Conservation (phyloP, 2,888 invertebrate species). For the Erpobdella octoculata region DNA sequence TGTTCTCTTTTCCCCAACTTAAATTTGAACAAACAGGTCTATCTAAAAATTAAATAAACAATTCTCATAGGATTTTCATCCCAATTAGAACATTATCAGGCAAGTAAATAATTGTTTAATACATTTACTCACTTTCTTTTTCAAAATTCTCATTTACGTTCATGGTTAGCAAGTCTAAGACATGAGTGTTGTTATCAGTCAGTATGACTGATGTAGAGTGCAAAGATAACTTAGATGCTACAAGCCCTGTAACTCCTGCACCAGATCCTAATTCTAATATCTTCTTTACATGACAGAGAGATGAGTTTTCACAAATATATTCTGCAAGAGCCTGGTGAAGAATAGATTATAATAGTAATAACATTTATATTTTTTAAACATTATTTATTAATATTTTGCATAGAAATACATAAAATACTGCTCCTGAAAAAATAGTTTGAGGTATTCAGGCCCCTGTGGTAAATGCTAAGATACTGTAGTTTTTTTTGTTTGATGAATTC, state of each 20-base stretch:
- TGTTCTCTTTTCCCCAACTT: conserved; percentile 28
- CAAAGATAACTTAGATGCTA: conserved; percentile 24
- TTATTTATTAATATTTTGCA: too few relatives aligned
- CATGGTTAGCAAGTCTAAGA: conserved; percentile 25
- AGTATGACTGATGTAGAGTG: conserved; percentile 21
- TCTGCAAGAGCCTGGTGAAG: conserved; percentile 23
- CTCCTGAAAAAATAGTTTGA: too few relatives aligned
- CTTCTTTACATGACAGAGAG: neutral
- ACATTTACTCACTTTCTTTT: too few relatives aligned
- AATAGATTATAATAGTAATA: too few relatives aligned
- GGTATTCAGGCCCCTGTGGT: too few relatives aligned
- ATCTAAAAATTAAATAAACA: neutral
- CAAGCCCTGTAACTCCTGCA: conserved; percentile 26
- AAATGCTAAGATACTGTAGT: too few relatives aligned
- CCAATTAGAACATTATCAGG: too few relatives aligned
- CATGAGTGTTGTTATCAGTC: conserved; percentile 30
- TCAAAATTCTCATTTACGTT: conserved; percentile 29
- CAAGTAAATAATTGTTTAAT: too few relatives aligned
- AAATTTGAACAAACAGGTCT: conserved; percentile 26
- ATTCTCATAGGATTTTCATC: too few relatives aligned
- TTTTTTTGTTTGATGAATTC: too few relatives aligned
- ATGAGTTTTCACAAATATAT: conserved; percentile 11
- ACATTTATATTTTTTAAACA: too few relatives aligned
- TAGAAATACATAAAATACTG: too few relatives aligned
- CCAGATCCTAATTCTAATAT: conserved; percentile 31